Percentiles rank a stretch among this genome's conserved stretches.
Conservation (phyloP, 2,888 invertebrate species). For the Hartigia nigra region DNA sequence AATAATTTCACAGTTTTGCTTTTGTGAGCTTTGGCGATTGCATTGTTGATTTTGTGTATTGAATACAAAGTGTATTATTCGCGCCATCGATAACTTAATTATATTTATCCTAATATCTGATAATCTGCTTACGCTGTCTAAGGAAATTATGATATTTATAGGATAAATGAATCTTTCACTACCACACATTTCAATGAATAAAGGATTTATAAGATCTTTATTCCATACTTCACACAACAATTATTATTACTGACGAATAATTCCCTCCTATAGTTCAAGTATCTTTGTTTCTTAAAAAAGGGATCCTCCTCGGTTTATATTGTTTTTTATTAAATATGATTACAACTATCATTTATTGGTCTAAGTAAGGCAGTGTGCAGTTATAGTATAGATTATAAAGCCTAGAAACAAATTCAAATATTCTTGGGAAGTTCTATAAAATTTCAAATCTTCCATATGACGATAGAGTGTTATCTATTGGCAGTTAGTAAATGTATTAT, state of each 20-base stretch:
- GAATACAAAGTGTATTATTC: background rate
- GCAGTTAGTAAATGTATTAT: background rate
- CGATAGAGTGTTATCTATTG: background rate
- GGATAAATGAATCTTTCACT: background rate
- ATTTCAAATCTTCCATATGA: background rate
- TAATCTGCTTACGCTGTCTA: background rate
- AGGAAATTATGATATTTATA: background rate
- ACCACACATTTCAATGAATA: background rate
- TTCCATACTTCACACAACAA: background rate
- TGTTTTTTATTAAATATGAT: background rate
- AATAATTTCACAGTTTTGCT: slow-evolving; percentile 21
- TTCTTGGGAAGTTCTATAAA: background rate
- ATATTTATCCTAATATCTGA: background rate
- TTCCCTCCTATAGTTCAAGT: background rate
- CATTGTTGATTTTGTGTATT: background rate
- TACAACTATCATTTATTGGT: background rate
- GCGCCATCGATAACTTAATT: background rate
- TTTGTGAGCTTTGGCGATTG: slow-evolving; percentile 14
- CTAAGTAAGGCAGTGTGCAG: background rate
- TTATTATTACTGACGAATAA: background rate
- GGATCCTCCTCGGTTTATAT: background rate
- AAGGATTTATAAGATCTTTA: background rate
- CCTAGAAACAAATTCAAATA: background rate
- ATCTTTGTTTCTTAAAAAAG: background rate
- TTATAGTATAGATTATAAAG: background rate